Conservation (phyloP, 2,113 vertebrate genomes). For the Oenanthe melanoleuca region DNA sequence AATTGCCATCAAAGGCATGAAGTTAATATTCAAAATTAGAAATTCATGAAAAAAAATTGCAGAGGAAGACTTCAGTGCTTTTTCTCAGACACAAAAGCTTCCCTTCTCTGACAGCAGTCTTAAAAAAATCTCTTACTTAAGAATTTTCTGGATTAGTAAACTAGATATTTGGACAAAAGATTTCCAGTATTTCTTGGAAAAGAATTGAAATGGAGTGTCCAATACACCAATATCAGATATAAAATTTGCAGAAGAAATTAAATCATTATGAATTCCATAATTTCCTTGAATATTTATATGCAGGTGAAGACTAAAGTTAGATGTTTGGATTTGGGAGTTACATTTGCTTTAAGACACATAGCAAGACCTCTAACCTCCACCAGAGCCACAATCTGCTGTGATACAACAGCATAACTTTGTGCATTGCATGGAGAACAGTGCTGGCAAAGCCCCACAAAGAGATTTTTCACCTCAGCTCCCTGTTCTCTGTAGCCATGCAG, state of each 20-base stretch:
- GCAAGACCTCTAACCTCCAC: neutral
- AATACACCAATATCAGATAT: neutral
- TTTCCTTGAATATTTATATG: neutral
- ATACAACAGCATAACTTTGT: neutral
- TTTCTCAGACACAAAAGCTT: neutral
- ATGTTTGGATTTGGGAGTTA: neutral
- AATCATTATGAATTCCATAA: neutral
- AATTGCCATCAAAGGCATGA: neutral
- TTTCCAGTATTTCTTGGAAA: neutral
- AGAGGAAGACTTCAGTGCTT: neutral
- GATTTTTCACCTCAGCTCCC: neutral
- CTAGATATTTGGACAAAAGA: neutral
- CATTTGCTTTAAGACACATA: neutral
- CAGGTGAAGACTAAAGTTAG: neutral
- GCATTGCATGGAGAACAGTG: neutral
- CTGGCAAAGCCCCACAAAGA: neutral
- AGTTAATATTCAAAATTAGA: neutral
- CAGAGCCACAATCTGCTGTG: neutral
- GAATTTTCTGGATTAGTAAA: neutral
- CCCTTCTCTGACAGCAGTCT: neutral
- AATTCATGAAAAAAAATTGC: neutral
- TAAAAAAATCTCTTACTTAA: neutral
- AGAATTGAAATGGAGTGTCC: neutral
- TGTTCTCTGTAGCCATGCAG: neutral
- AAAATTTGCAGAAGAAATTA: neutral